phyloP scores from a whole-genome alignment of 2,888 invertebrate genomes.

The Phortica magna region DNA sequence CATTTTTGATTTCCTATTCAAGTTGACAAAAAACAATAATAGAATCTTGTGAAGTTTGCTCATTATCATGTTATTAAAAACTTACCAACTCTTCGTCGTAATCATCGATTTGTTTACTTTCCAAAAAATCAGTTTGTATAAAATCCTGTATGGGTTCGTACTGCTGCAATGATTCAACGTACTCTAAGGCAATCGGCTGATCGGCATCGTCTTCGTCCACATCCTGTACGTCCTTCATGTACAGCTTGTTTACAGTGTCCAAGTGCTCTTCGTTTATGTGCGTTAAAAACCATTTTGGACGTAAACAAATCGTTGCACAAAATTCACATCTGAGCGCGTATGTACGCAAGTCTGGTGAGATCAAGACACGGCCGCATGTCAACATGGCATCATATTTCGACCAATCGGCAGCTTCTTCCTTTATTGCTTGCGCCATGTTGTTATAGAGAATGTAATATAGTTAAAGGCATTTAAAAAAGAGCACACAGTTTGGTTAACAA shows the following conservation, averaged over 20 bases:
- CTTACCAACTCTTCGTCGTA: too few relatives aligned
- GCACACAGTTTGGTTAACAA: too few relatives aligned
- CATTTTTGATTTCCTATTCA: neutral
- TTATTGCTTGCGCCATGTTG: too few relatives aligned
- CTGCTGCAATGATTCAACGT: neutral
- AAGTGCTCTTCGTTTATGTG: neutral
- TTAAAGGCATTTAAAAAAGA: too few relatives aligned
- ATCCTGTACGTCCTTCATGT: neutral
- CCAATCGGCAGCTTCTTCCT: neutral
- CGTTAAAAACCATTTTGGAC: neutral
- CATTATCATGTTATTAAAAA: neutral
- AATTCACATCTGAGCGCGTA: neutral
- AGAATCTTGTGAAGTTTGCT: neutral
- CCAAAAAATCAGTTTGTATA: too few relatives aligned
- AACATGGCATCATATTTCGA: neutral
- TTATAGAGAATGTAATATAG: too few relatives aligned
- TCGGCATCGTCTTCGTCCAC: neutral
- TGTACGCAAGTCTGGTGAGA: neutral
- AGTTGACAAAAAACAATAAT: neutral
- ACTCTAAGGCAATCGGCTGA: neutral
- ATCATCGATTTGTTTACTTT: too few relatives aligned
- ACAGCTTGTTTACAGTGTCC: neutral
- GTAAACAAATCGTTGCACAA: constrained; percentile 4
- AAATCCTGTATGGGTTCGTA: too few relatives aligned
- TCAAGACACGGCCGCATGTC: neutral